These are phyloP conservation scores for Tuta absoluta DNA, from an alignment of 2,888 invertebrate species.

Conservation along the genomic window DNA sequence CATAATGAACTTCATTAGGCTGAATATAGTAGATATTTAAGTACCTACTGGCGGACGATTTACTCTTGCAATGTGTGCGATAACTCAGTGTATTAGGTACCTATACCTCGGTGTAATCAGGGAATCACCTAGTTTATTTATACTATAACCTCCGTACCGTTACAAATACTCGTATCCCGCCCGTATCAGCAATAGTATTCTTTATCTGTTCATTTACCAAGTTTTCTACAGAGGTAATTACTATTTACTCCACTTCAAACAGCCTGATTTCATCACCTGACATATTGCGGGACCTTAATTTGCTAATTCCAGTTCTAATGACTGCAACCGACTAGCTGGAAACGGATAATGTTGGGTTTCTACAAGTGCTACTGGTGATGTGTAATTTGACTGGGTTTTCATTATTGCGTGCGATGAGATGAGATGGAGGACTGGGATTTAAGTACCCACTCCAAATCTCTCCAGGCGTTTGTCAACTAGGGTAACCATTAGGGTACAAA, in stretches of 20 bases:
- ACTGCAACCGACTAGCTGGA: conserved; percentile 50
- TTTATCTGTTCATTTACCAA: conserved; percentile 17
- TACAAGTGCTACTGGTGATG: conserved; percentile 30
- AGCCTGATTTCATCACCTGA: conserved; percentile 43
- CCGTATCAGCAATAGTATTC: background rate
- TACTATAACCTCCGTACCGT: background rate
- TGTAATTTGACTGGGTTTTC: conserved; percentile 39
- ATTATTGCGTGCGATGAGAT: conserved; percentile 30
- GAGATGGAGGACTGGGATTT: background rate
- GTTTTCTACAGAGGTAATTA: conserved; percentile 22
- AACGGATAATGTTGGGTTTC: conserved; percentile 51
- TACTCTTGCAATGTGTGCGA: no score
- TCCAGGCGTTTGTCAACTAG: background rate
- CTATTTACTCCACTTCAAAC: conserved; percentile 28
- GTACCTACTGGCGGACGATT: no score
- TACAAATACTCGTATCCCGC: background rate
- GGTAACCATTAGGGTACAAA: background rate
- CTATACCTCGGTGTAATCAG: background rate
- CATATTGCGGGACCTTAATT: conserved; percentile 56
- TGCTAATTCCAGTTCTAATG: conserved; percentile 57
- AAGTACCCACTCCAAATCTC: background rate
- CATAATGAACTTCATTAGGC: no score
- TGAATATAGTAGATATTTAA: no score
- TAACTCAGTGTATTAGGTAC: background rate
- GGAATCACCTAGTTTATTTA: background rate